Conservation (phyloP, 2,797 vertebrate genomes). For the Spea hammondii region DNA sequence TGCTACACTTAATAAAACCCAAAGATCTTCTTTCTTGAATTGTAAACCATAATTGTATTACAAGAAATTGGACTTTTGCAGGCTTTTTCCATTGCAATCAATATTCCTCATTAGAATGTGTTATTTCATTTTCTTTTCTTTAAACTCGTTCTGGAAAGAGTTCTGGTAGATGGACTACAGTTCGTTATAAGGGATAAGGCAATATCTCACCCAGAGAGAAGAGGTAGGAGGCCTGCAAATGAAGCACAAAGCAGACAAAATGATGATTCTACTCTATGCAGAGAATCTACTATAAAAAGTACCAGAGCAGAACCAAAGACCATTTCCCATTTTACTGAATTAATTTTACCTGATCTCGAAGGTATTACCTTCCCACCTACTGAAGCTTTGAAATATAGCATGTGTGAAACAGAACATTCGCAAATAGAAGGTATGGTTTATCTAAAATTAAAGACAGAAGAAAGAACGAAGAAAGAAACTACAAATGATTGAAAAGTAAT, state of each 20-base stretch:
- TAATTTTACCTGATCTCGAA: slow-evolving; percentile 61
- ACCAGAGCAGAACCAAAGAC: slow-evolving; percentile 56
- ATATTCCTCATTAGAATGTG: background rate
- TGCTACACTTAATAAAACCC: too few species aligned
- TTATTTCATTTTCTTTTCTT: background rate
- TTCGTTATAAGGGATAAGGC: slow-evolving; percentile 53
- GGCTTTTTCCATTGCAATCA: background rate
- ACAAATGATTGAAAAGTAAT: slow-evolving; percentile 1
- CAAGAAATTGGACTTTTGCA: too few species aligned
- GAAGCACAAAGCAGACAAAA: slow-evolving; percentile 54
- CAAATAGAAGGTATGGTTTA: slow-evolving; percentile 24
- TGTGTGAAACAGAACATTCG: slow-evolving; percentile 39
- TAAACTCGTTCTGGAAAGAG: background rate
- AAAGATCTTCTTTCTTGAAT: too few species aligned
- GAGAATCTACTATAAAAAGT: slow-evolving; percentile 66
- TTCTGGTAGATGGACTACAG: background rate
- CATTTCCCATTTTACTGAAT: slow-evolving; percentile 55
- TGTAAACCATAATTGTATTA: too few species aligned
- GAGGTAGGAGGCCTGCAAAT: slow-evolving; percentile 60
- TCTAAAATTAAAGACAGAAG: slow-evolving; percentile 1
- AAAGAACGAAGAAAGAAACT: slow-evolving; percentile 23
- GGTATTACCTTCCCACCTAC: slow-evolving; percentile 57
- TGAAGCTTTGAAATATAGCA: slow-evolving; percentile 57
- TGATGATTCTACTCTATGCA: slow-evolving; percentile 62
- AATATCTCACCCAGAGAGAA: slow-evolving; percentile 56